Evolutionary conservation across 2,113 vertebrate genomes (phyloP).

Genomic region (Dinomys branickii): DNA sequence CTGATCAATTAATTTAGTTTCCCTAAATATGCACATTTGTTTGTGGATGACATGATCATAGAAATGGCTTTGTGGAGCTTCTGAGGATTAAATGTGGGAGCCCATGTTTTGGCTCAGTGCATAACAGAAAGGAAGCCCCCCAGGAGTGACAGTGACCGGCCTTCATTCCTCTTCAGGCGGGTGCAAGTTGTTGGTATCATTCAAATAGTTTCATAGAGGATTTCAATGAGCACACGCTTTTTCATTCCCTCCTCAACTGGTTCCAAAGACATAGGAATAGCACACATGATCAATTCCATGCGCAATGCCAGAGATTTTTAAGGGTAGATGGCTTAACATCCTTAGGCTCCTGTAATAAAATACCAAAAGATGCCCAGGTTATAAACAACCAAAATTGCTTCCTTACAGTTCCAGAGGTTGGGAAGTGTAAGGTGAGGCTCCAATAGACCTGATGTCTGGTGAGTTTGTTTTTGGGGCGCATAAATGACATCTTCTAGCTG

Average conservation of each 20-base stretch:
- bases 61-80: not conserved
- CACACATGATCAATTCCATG: not conserved
- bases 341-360: not conserved
- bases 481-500: no score
- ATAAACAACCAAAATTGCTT: not conserved
- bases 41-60: not conserved
- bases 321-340: not conserved
- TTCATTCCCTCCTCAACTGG: not conserved
- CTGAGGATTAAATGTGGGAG: not conserved
- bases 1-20: conserved; percentile 16
- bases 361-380: no score
- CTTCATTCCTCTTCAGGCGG: not conserved
- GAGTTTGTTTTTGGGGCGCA: not conserved
- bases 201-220: not conserved
- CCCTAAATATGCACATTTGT: not conserved
- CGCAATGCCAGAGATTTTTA: not conserved
- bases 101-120: not conserved
- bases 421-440: not conserved
- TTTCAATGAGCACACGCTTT: not conserved
- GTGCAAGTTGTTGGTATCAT: not conserved
- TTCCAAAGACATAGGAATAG: not conserved
- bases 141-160: rapidly evolving
- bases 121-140: not conserved
- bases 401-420: not conserved
- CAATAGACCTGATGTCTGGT: not conserved